These are phyloP conservation scores for Cyprinodon tularosa DNA, from an alignment of 2,113 vertebrate genomes.

Conservation along the genomic window DNA sequence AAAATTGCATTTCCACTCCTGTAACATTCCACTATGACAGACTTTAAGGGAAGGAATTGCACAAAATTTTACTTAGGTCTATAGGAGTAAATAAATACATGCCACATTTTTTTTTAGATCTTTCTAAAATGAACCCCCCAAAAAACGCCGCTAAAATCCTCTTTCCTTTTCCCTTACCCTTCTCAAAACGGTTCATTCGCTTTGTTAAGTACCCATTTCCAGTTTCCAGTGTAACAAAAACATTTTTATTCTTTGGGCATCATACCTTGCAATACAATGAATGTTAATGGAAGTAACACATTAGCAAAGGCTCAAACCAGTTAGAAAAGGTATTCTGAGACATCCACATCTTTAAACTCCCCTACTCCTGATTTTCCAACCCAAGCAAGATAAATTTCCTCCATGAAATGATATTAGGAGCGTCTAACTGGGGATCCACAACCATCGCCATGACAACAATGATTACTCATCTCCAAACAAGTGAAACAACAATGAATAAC, in stretches of 20 bases:
- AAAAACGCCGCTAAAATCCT: background rate
- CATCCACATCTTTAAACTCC: slow-evolving; percentile 23
- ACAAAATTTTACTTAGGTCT: background rate
- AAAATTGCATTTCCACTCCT: background rate
- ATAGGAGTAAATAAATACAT: background rate
- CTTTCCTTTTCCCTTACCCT: background rate
- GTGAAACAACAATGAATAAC: slow-evolving; percentile 71
- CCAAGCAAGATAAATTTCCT: slow-evolving; percentile 26
- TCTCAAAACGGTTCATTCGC: background rate
- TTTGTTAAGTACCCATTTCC: no score
- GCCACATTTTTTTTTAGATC: background rate
- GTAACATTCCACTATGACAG: no score
- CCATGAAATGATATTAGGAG: slow-evolving; percentile 47
- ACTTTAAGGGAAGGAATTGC: background rate
- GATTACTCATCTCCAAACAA: slow-evolving; percentile 68
- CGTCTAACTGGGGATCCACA: slow-evolving; percentile 53
- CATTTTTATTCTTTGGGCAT: background rate
- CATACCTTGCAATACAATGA: background rate
- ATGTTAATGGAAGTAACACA: background rate
- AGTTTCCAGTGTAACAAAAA: background rate
- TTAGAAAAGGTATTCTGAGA: background rate
- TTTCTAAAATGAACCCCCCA: background rate
- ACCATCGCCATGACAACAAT: slow-evolving; percentile 68
- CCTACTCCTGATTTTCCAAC: slow-evolving; percentile 25
- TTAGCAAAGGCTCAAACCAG: background rate